Percentiles rank a stretch among this genome's conserved stretches.
phyloP scores from a whole-genome alignment of 2,113 vertebrate species.

The Bufo bufo region DNA sequence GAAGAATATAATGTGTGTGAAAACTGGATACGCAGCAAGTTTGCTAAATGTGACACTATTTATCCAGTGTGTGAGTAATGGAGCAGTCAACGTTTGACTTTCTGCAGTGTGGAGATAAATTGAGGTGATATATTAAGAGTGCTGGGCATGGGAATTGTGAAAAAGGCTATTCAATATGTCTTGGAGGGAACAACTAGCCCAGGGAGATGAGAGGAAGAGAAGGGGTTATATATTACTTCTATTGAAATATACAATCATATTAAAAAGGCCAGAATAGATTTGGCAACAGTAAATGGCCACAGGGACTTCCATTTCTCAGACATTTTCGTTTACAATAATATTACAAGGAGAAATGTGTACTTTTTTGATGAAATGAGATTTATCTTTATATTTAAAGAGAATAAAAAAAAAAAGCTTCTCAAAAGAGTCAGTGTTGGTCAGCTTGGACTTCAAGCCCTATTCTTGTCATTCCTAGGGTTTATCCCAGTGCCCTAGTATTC shows the following conservation, averaged over 20 bases:
- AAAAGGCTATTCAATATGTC: constrained; percentile 42
- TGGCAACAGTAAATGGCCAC: neutral
- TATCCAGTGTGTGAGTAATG: constrained; percentile 56
- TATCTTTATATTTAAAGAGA: neutral
- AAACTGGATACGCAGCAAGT: constrained; percentile 55
- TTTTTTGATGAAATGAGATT: neutral
- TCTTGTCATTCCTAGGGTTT: too few relatives aligned
- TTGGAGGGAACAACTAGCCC: constrained; percentile 6
- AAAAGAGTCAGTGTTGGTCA: too few relatives aligned
- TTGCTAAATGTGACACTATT: constrained; percentile 55
- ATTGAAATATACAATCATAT: neutral
- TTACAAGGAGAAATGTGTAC: neutral
- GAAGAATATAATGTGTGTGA: constrained; percentile 45
- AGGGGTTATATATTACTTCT: neutral
- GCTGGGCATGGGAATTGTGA: constrained; percentile 42
- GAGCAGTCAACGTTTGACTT: constrained; percentile 56
- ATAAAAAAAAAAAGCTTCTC: neutral
- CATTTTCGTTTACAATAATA: neutral
- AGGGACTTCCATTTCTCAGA: neutral
- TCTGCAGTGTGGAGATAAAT: constrained; percentile 57
- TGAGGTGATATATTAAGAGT: constrained; percentile 56
- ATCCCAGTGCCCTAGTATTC: neutral
- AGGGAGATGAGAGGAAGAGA: constrained; percentile 10
- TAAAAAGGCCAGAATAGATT: neutral
- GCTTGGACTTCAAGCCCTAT: neutral